Evolutionary conservation across 2,888 invertebrate genomes (phyloP), one percentile per base, ranked within the genome.

Genomic region (Caradrina kadenii): DNA sequence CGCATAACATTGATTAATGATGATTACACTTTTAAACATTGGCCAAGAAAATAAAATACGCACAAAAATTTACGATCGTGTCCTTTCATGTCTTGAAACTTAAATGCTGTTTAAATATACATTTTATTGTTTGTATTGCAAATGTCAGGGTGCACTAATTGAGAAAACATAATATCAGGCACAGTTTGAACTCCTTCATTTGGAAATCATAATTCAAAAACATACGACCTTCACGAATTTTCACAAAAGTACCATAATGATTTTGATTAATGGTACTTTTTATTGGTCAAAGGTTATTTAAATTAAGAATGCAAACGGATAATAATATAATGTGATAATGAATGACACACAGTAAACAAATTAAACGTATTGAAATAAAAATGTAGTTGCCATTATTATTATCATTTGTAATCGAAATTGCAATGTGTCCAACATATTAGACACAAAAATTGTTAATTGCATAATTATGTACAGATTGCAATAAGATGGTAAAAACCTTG

Each of bases 401-500:
- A 50, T 50, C 59, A 55, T 22, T 45, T 35, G n/a, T 39, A 56
- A 55, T 35, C 11, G 15, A 48, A 54, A 58, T 35, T 53, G 52
- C 17, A 54, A 56, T 48, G 2, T 45, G 52, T 59, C 11, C 22
- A 63, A 62, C 49, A 22, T 26, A 55, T 56, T 52, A 22, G 8
- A 17, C 2, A 60, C 31, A 0, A 54, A 19, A 59, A 68, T 54
- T 35, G 39, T 26, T 67, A 45, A 68, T 58, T 64, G 42, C 58
- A 35, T 50, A 53, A 3, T n/a, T n/a, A n/a, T n/a, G n/a, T n/a
- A n/a, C n/a, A 58, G 58, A 72, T 73, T 62, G 58, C 22, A 63
- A 39, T 50, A 48, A 73, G 56, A 60, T 19, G 26, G 19, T n/a
- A 61, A 55, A 69, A 64, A 58, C 81, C 81, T 76, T 81, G 76